Conservation (phyloP, 1,140 invertebrate species). For the Monochamus saltuarius region DNA sequence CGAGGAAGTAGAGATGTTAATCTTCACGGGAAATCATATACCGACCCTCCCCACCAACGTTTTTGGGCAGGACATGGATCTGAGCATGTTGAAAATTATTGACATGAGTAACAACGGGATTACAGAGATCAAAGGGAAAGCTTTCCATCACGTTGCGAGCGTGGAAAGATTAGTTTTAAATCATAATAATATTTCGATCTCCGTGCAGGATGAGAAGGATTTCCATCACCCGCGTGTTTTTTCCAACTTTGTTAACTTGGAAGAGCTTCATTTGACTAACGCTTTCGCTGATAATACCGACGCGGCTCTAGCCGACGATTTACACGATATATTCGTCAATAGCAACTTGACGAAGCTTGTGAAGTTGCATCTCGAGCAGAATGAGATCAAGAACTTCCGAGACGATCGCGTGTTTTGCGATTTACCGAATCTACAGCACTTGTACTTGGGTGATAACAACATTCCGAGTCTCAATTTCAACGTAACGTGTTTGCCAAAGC, state of each 20-base stretch:
- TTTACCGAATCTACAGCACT: slow-evolving; percentile 64
- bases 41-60: slow-evolving; percentile 68
- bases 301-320: slow-evolving; percentile 61
- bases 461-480: slow-evolving; percentile 67
- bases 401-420: slow-evolving; percentile 71
- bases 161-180: slow-evolving; percentile 74
- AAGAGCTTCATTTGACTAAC: slow-evolving; percentile 73
- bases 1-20: slow-evolving; percentile 66
- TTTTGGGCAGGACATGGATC: slow-evolving; percentile 61
- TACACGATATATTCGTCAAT: slow-evolving; percentile 73
- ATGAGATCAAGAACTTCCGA: slow-evolving; percentile 69
- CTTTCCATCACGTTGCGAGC: slow-evolving; percentile 72
- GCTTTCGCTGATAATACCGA: slow-evolving; percentile 72
- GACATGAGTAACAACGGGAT: slow-evolving; percentile 80
- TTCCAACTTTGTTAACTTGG: slow-evolving; percentile 73
- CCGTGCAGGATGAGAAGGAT: slow-evolving; percentile 58
- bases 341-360: slow-evolving; percentile 67
- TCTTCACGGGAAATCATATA: slow-evolving; percentile 75
- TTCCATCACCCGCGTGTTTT: slow-evolving; percentile 73
- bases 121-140: slow-evolving; percentile 72
- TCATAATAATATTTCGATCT: slow-evolving; percentile 71
- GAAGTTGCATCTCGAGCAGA: slow-evolving; percentile 77
- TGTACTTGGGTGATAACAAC: slow-evolving; percentile 70
- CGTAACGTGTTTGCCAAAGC: slow-evolving; percentile 64
- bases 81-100: slow-evolving; percentile 61